phyloP scores from a whole-genome alignment of 2,797 vertebrate genomes.

The Brotula barbata region DNA sequence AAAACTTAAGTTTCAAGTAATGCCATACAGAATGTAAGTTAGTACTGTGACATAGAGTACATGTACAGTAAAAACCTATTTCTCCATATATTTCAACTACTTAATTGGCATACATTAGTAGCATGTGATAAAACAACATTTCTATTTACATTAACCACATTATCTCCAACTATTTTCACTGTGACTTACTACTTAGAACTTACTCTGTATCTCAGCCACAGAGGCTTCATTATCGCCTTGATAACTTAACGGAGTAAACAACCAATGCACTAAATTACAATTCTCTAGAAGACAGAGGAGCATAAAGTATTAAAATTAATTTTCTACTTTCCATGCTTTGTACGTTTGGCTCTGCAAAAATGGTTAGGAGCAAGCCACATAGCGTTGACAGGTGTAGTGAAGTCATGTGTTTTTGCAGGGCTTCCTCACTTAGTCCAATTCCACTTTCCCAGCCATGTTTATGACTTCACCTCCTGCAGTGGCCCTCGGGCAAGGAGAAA shows the following conservation, averaged over 20 bases:
- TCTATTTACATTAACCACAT: slow-evolving; percentile 3
- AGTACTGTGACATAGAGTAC: slow-evolving; percentile 18
- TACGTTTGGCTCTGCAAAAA: slow-evolving; percentile 37
- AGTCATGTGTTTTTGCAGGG: slow-evolving; percentile 75
- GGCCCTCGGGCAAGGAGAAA: slow-evolving; percentile 71
- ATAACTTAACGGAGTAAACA: no score
- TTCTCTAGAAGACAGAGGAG: slow-evolving; percentile 16
- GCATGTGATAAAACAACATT: slow-evolving; percentile 14
- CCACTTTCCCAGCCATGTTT: slow-evolving; percentile 72
- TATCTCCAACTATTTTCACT: slow-evolving; percentile 21
- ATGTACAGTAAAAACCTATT: background rate
- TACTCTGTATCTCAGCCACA: slow-evolving; percentile 23
- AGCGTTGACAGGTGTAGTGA: slow-evolving; percentile 75
- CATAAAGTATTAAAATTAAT: slow-evolving; percentile 28
- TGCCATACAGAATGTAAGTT: slow-evolving; percentile 5
- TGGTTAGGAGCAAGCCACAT: slow-evolving; percentile 32
- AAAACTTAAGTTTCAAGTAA: slow-evolving; percentile 4
- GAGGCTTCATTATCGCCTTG: slow-evolving; percentile 33
- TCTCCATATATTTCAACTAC: no score
- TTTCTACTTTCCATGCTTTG: slow-evolving; percentile 31
- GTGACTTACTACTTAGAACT: slow-evolving; percentile 20
- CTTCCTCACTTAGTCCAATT: slow-evolving; percentile 67
- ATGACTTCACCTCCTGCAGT: slow-evolving; percentile 80
- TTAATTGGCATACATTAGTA: no score
- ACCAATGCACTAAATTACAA: slow-evolving; percentile 24